Evolutionary conservation across 1,140 invertebrate species (phyloP).

Genomic region (Dreissena polymorpha): DNA sequence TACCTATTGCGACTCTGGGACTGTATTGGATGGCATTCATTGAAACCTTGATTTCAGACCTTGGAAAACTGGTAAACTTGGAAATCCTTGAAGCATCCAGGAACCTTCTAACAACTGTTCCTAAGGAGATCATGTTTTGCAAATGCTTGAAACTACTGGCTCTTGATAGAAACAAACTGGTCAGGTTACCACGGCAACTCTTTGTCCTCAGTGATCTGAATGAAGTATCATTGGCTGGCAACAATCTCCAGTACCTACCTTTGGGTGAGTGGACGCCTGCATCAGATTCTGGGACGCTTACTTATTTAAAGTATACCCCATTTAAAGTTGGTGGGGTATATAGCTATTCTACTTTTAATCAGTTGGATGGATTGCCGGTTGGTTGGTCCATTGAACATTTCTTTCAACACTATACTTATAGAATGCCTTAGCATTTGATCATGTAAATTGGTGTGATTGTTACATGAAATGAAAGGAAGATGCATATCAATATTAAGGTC

Average conservation of each 20-base stretch:
- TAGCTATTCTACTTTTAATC: too few relatives aligned
- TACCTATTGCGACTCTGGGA: too few relatives aligned
- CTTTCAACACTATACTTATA: too few relatives aligned
- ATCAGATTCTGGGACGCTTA: too few relatives aligned
- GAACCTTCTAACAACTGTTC: conserved; percentile 12
- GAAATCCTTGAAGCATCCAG: conserved; percentile 23
- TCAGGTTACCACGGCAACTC: conserved; percentile 31
- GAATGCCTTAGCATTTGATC: too few relatives aligned
- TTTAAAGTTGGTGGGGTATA: too few relatives aligned
- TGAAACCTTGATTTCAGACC: conserved; percentile 12
- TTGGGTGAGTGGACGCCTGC: conserved; percentile 1
- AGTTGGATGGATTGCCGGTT: too few relatives aligned
- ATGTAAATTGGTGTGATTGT: too few relatives aligned
- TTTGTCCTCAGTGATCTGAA: conserved; percentile 9
- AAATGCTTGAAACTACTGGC: conserved; percentile 21
- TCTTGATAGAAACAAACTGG: conserved; percentile 29
- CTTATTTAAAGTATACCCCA: too few relatives aligned
- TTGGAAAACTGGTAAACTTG: conserved; percentile 13
- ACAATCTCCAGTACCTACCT: conserved; percentile 37
- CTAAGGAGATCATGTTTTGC: neutral
- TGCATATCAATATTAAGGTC: too few relatives aligned
- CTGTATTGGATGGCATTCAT: neutral
- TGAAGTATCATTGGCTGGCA: conserved; percentile 31
- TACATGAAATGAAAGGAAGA: too few relatives aligned
- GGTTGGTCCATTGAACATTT: too few relatives aligned